Conservation (phyloP, 2,113 vertebrate species). For the Coptodon rendalli region DNA sequence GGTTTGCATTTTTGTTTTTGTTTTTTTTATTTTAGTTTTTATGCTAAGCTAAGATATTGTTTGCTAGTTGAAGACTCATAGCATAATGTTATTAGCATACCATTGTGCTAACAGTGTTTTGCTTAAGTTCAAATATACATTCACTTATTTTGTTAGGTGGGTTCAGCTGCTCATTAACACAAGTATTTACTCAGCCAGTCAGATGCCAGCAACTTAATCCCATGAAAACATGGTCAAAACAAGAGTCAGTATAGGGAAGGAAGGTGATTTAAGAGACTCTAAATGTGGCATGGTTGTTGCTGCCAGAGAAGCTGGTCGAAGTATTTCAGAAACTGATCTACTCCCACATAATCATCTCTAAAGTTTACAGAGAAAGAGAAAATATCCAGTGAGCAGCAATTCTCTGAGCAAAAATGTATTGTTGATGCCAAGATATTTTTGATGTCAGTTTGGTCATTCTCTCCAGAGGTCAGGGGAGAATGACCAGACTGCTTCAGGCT, state of each 20-base stretch:
- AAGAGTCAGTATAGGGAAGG: not conserved
- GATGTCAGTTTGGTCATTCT: not conserved
- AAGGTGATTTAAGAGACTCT: not conserved
- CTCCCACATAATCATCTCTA: not conserved
- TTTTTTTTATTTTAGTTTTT: not conserved
- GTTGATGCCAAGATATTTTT: not conserved
- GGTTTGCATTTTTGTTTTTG: not conserved
- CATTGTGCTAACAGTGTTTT: not conserved
- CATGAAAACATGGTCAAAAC: not conserved
- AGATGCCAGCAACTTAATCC: not conserved
- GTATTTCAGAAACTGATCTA: not conserved
- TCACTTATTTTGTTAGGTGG: not conserved
- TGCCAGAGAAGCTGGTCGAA: not conserved
- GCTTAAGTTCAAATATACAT: not conserved
- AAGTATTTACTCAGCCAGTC: not conserved
- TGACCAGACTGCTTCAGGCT: not conserved
- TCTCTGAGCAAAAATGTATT: not conserved
- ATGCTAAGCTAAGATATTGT: not conserved
- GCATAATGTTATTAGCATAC: not conserved
- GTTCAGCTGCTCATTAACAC: not conserved
- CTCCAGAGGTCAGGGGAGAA: not conserved
- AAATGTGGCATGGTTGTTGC: not conserved
- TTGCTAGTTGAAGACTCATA: not conserved
- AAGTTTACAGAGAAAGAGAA: not conserved
- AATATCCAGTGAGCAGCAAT: not conserved